A percentile compares a stretch with the other conserved stretches of the same genome.
These are phyloP conservation scores for Cyprinodon variegatus DNA, from an alignment of 2,113 vertebrate species.

Conservation along the genomic window DNA sequence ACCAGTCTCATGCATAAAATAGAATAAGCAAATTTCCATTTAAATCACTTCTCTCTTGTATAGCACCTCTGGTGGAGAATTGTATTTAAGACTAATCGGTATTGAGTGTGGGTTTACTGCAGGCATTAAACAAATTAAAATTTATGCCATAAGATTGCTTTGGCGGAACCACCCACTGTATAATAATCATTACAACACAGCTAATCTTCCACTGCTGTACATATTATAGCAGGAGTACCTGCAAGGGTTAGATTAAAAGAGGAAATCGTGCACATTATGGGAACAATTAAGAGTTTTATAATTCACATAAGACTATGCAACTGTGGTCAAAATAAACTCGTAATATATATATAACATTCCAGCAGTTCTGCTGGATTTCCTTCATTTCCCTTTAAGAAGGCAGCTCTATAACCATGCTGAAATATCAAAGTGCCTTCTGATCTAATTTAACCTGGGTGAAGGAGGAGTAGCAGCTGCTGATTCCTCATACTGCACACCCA, in stretches of 20 bases:
- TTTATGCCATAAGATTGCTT: conserved; percentile 55
- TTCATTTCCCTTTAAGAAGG: conserved; percentile 11
- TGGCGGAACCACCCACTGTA: conserved; percentile 51
- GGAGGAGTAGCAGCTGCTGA: conserved; percentile 58
- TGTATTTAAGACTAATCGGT: conserved; percentile 63
- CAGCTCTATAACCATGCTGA: conserved; percentile 10
- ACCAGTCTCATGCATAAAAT: conserved; percentile 46
- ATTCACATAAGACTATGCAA: conserved; percentile 39
- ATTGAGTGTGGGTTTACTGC: conserved; percentile 65
- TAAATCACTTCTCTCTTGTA: conserved; percentile 59
- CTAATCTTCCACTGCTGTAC: conserved; percentile 66
- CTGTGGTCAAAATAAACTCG: conserved; percentile 1
- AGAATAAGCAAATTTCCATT: conserved; percentile 69
- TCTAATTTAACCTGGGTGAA: conserved; percentile 45
- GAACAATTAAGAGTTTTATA: conserved; percentile 40
- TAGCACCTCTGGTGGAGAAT: conserved; percentile 63
- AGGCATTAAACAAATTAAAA: conserved; percentile 72
- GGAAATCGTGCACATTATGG: conserved; percentile 38
- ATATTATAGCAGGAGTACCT: conserved; percentile 53
- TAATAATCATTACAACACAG: conserved; percentile 57
- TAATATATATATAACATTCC: conserved; percentile 19
- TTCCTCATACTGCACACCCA: conserved; percentile 29
- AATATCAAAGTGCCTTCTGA: conserved; percentile 53
- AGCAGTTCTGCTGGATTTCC: conserved; percentile 11
- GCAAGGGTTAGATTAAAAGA: conserved; percentile 36